Evolutionary conservation across 2,888 invertebrate species (phyloP).

Genomic region (Xylophagus ater): DNA sequence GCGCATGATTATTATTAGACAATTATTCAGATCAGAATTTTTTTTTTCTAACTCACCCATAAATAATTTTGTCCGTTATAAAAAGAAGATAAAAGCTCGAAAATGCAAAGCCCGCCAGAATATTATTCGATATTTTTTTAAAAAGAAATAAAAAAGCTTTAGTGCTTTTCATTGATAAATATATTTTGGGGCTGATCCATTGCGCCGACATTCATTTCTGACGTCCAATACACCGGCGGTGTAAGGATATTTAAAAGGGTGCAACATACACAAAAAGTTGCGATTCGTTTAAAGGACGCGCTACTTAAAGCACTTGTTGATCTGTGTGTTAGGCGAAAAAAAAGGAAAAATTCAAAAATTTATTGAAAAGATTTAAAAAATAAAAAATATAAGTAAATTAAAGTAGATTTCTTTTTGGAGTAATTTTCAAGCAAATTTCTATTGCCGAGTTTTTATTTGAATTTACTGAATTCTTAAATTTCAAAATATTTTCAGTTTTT

Average conservation of each 20-base stretch:
- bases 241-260: conserved; percentile 12
- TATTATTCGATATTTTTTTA: background rate
- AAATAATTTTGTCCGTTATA: background rate
- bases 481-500: no score
- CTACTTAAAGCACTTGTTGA: conserved; percentile 13
- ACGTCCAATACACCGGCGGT: background rate
- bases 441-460: no score
- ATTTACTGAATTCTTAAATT: no score
- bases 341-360: no score
- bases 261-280: conserved; percentile 8
- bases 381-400: no score
- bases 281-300: conserved; percentile 14
- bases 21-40: no score
- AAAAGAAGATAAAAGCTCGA: background rate
- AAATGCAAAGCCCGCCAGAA: conserved; percentile 5
- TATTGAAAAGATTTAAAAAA: no score
- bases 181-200: conserved; percentile 2
- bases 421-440: no score
- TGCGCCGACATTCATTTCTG: conserved; percentile 10
- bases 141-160: conserved; percentile 3
- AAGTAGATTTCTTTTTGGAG: no score
- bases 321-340: no score
- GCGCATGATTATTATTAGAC: no score
- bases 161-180: conserved; percentile 8
- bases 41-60: no score